Base-by-base conservation (phyloP, 2,888 invertebrate species). In the Euzetes globulus region DNA sequence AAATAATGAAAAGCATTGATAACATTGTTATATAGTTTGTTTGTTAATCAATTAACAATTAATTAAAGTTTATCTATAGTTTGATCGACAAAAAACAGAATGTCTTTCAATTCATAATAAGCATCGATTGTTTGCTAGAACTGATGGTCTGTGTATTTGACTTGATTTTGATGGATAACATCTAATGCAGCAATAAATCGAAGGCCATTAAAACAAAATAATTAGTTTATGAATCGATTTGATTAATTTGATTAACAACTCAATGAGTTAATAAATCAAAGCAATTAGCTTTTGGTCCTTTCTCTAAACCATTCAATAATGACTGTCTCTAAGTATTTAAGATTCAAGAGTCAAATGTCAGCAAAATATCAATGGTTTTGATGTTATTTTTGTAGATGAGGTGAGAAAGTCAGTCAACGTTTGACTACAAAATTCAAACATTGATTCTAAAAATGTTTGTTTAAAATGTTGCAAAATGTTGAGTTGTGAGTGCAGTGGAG, bases 321-420 rank as follows among this genome's bases (percentile, higher is more conserved):
- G 7, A 22, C 7, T 27, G 19, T 58, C 19, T 22, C 6, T 4
- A 17, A 55, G 55, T 22, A 63, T 29, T n/a, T 63, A 63, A 63
- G 9, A 6, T 17, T 58, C 17, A 17, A 52, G 33, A 27, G n/a
- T 15, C 15, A 29, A 22, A 22, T 58, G 58, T 33, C 9, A 63
- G 63, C 63, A 6, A 33, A 63, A 29, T 17, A 29, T 63, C 33
- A 63, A 63, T 63, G 9, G n/a, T 27, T 33, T 27, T 29, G 6
- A 2, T 63, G 63, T 63, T 63, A 63, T 63, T 29, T 33, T 63
- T 29, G 29, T 29, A 63, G 33, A 63, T 63, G 33, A 63, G 63
- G 63, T 63, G 63, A 63, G 63, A 63, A 33, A 63, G 63, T 29
- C 5, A 29, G 33, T 1, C 17, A 63, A 33, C 29, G 63, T 63